Percentiles rank a stretch among this genome's conserved stretches.
Evolutionary conservation across 2,113 vertebrate species (phyloP).

Genomic region (Polypterus senegalus): DNA sequence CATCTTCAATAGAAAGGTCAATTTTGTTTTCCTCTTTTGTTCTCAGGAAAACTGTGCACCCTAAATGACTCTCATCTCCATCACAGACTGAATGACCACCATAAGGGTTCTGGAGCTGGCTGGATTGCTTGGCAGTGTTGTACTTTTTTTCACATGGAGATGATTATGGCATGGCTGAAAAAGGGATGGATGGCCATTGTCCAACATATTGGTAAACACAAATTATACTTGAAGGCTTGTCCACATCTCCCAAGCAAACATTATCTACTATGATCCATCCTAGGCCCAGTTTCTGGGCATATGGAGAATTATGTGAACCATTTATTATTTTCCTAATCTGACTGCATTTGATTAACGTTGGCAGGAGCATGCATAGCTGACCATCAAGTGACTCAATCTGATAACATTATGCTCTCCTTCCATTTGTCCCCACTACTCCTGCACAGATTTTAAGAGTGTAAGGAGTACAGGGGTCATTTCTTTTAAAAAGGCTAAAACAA

Average conservation of each 20-base stretch:
- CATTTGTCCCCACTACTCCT: background rate
- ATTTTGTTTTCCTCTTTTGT: slow-evolving; percentile 4
- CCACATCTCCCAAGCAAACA: background rate
- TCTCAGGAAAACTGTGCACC: background rate
- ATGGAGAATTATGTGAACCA: background rate
- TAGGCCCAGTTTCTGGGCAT: background rate
- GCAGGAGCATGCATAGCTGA: background rate
- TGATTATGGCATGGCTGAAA: background rate
- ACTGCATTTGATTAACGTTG: background rate
- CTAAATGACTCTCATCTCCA: background rate
- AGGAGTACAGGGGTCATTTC: background rate
- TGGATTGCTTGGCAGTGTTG: background rate
- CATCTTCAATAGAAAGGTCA: background rate
- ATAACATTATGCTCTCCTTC: background rate
- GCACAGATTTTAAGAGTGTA: background rate
- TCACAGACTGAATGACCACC: background rate
- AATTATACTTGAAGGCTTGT: background rate
- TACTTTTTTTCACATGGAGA: background rate
- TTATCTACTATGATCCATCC: background rate
- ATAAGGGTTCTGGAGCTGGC: background rate
- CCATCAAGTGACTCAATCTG: background rate
- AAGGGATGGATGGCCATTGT: background rate
- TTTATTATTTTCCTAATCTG: background rate
- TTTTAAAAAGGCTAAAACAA: background rate
- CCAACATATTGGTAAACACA: background rate